Base-by-base conservation (phyloP, 2,797 vertebrate genomes). In the Phataginus tetradactyla region DNA sequence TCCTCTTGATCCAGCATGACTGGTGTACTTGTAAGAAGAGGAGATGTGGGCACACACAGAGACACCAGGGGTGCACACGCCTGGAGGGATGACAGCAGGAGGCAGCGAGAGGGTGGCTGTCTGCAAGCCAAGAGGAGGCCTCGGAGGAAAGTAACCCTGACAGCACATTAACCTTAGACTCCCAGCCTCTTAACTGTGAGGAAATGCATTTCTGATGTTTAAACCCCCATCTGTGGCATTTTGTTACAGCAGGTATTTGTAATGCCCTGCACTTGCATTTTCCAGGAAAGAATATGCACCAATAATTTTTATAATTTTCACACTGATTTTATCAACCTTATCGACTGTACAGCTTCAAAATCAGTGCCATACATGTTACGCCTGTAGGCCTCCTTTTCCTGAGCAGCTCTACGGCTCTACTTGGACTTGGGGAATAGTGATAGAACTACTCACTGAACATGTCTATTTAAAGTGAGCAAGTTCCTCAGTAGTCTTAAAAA, bases 231-330 rank as follows among this genome's bases (percentile, higher is more conserved):
- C 5, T 53, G 17, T 64, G 39, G 8, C 64, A 25, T 87, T 96
- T 83, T 87, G 13, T 94, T 80, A 78, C 69, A 42, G 21, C 8
- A 91, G 8, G 42, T 45, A 45, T 45, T 45, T 45, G 42, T 45
- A 45, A 45, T 45, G 42, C 42, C 7, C 42, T 45, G 42, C 42
- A 8, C 0, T 87, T 69, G 0, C 42, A 37, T 83, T 91, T 93
- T 57, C 51, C 37, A 78, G 27, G 59, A 17, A 51, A 85, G 4
- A 74, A 71, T 49, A 75, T 34, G 13, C 0, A 21, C 55, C 53
- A 34, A 64, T 37, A 85, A 61, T 92, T 92, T 95, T 64, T 90
- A 69, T 32, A 21, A 69, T 55, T 80, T 92, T 71, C 29, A 71
- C 59, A 34, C 49, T 53, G 51, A n/a, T 94, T 7, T 49, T 69